Conservation (phyloP, 2,113 vertebrate species). For the Actenoides lindsayi region DNA sequence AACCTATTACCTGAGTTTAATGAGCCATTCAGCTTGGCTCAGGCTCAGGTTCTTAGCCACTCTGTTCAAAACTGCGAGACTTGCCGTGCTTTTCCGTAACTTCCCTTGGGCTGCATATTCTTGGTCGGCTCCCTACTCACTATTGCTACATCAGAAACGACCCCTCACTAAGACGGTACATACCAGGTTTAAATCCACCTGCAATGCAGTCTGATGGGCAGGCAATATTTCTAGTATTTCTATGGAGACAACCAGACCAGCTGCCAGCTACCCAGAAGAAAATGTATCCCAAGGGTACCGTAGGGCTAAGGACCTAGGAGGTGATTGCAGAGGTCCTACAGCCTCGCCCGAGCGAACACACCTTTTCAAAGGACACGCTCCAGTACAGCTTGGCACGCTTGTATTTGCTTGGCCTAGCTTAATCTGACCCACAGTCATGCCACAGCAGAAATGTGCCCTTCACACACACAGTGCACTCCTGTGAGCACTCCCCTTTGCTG, state of each 20-base stretch:
- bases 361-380: background rate
- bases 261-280: background rate
- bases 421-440: background rate
- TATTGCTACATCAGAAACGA: background rate
- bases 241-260: background rate
- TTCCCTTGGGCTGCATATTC: background rate
- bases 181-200: background rate
- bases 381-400: background rate
- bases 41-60: background rate
- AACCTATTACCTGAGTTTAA: background rate
- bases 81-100: background rate
- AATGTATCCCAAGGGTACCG: accelerated
- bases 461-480: accelerated
- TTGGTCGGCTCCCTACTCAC: background rate
- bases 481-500: background rate
- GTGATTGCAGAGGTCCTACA: background rate
- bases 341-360: background rate
- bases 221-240: background rate
- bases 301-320: background rate
- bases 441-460: background rate
- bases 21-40: background rate
- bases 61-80: background rate
- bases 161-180: background rate
- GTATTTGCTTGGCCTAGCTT: background rate
- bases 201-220: background rate